These are phyloP conservation scores for Acleris literana DNA, from an alignment of 2,888 invertebrate genomes.

Conservation along the genomic window DNA sequence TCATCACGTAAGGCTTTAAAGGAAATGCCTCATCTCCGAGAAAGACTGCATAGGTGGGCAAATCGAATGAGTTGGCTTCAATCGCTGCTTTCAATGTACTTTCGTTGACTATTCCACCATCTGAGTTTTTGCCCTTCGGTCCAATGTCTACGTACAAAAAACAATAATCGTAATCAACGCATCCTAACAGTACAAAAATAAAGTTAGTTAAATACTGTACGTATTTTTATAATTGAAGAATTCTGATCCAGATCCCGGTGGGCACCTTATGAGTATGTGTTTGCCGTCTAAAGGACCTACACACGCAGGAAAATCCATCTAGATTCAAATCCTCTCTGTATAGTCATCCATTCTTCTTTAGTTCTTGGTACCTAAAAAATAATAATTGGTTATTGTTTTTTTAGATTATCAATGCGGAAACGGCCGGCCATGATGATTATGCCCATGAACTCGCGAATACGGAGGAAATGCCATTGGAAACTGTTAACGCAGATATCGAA, in stretches of 20 bases:
- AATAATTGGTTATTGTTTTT: constrained; percentile 8
- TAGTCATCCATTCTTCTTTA: background rate
- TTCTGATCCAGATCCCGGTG: constrained; percentile 31
- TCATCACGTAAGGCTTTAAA: constrained; percentile 29
- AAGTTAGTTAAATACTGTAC: too few relatives aligned
- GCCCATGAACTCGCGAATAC: constrained; percentile 1
- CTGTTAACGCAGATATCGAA: constrained; percentile 3
- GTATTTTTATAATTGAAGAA: constrained; percentile 36
- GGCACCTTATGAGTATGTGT: constrained; percentile 35
- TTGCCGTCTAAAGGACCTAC: constrained; percentile 36
- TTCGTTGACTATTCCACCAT: constrained; percentile 35
- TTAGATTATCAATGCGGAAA: constrained; percentile 2
- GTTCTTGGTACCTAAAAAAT: constrained; percentile 9
- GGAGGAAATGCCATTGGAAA: background rate
- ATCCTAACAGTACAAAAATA: background rate
- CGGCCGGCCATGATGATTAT: constrained; percentile 1
- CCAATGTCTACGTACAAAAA: constrained; percentile 34
- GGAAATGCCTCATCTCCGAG: constrained; percentile 38
- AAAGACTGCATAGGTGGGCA: constrained; percentile 31
- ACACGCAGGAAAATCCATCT: constrained; percentile 38
- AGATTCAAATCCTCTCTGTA: constrained; percentile 18
- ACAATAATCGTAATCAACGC: constrained; percentile 36
- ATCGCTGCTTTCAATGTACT: constrained; percentile 28
- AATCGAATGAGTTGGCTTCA: constrained; percentile 34
- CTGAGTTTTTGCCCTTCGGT: constrained; percentile 35